Evolutionary conservation across 2,888 invertebrate genomes (phyloP), one percentile per base, ranked within the genome.

Genomic region (Sesia bembeciformis): DNA sequence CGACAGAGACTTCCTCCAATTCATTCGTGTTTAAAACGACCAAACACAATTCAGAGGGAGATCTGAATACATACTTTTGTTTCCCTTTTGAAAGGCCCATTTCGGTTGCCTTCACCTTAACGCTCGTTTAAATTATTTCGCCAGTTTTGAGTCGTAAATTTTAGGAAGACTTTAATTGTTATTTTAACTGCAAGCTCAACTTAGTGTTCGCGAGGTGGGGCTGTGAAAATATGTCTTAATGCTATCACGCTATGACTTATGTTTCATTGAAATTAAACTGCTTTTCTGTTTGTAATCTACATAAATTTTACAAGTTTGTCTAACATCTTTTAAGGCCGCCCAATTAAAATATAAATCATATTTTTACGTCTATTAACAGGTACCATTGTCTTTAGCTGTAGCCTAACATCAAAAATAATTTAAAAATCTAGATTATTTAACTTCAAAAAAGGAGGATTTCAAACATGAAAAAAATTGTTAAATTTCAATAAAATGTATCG

Each of bases 111-210:
- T 74, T 73, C 74, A 70, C 80, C 78, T 72, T 73, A 73, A 67
- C 68, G 76, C 78, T 71, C 77, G 78, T 78, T 84, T 80, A 81
- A 87, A 87, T 87, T 83, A 87, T 87, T 88, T 85, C 78, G 73
- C 78, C 84, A 79, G 85, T 86, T 86, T 81, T 75, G 74, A 86
- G 87, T 84, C 89, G 84, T 89, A 89, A 89, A 89, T 89, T 88
- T 86, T 67, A 74, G 73, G 74, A 72, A 76, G 89, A 89, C 88
- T 89, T 89, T 89, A 89, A 89, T 89, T 89, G 87, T 89, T 86
- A 86, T 85, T 89, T 88, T 89, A 86, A 89, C 87, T 88, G 89
- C 87, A 82, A 84, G 79, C 80, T 82, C 79, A 80, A 85, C 84
- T 80, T 82, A 80, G 83, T 80, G 77, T 74, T 78, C 72, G 64